Conservation (phyloP, 53 echinoderm and acorn worm genomes). For the Echinarachnius parma region DNA sequence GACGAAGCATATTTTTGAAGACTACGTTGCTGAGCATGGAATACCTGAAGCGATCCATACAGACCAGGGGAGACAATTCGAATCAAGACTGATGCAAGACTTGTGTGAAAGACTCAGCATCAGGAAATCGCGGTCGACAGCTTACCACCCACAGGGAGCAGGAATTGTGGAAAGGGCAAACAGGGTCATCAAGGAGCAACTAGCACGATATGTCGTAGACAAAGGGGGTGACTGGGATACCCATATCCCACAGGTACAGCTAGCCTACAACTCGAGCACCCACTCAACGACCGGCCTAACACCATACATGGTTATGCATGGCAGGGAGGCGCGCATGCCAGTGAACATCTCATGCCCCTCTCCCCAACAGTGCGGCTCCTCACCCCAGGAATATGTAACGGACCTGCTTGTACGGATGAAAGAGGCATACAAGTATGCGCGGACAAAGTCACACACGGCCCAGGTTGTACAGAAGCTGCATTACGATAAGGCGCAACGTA, state of each 20-base stretch:
- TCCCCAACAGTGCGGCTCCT: not conserved
- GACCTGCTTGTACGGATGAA: not conserved
- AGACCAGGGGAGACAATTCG: conserved; percentile 47
- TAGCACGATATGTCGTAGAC: conserved; percentile 25
- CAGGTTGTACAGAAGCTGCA: too few species aligned
- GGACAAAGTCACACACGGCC: too few species aligned
- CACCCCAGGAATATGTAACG: not conserved
- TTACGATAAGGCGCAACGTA: too few species aligned
- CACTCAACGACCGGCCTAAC: conserved; percentile 19
- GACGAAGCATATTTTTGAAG: conserved; percentile 28
- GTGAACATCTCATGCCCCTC: conserved; percentile 11
- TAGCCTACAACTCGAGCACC: conserved; percentile 34
- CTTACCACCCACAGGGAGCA: conserved; percentile 51
- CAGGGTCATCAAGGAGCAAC: conserved; percentile 40
- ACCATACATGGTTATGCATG: conserved; percentile 29
- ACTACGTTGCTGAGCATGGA: conserved; percentile 36
- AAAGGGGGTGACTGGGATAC: conserved; percentile 43
- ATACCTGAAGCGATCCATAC: conserved; percentile 36
- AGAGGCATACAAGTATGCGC: conserved; percentile 16
- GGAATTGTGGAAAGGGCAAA: conserved; percentile 48
- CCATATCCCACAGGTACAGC: conserved; percentile 5
- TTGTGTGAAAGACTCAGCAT: conserved; percentile 30
- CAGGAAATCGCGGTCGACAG: conserved; percentile 32
- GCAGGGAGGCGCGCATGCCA: conserved; percentile 7
- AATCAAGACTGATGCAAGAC: conserved; percentile 26